phyloP scores from a whole-genome alignment of 2,797 vertebrate genomes.

The Chromobotia macracanthus region DNA sequence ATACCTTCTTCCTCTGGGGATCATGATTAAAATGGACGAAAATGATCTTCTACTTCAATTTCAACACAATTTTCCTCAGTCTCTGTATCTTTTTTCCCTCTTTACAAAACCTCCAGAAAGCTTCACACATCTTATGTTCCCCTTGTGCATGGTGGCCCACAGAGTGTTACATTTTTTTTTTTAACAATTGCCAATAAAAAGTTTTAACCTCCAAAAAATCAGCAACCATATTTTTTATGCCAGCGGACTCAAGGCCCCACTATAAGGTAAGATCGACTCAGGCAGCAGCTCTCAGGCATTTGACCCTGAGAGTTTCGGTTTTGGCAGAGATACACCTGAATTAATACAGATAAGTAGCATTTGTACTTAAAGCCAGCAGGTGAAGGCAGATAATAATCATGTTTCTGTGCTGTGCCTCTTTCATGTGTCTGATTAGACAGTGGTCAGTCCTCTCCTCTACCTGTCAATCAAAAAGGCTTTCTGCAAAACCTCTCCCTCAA shows the following conservation, averaged over 20 bases:
- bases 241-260: background rate
- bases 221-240: background rate
- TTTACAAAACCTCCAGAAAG: background rate
- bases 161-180: background rate
- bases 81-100: background rate
- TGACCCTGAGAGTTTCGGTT: background rate
- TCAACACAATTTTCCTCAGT: background rate
- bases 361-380: background rate
- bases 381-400: background rate
- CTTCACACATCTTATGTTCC: background rate
- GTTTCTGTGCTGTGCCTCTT: background rate
- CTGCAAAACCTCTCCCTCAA: constrained; percentile 19
- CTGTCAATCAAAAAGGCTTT: constrained; percentile 12
- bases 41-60: background rate
- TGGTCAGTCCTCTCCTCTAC: constrained; percentile 19
- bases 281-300: too few species aligned
- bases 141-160: background rate
- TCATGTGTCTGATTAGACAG: constrained; percentile 43
- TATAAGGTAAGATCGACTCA: background rate
- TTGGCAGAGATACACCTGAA: constrained; percentile 6
- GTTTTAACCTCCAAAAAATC: background rate
- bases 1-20: background rate
- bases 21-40: background rate
- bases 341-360: background rate
- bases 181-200: background rate